These are phyloP conservation scores for Frankliniella fusca DNA, from an alignment of 2,888 invertebrate genomes.

Conservation along the genomic window DNA sequence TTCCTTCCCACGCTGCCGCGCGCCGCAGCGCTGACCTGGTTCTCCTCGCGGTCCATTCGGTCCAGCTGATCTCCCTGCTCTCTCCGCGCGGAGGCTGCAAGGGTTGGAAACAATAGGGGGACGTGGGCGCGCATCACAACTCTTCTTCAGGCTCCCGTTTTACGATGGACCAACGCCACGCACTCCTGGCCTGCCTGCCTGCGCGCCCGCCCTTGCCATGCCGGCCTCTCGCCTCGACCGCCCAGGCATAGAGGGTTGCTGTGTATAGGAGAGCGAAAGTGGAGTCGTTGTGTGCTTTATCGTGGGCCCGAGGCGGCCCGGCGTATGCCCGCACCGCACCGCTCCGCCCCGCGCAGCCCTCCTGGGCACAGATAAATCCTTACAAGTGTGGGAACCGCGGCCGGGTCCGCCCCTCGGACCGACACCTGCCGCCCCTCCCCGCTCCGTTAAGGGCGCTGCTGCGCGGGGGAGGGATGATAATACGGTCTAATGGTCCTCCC, in stretches of 20 bases:
- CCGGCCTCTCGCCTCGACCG: too few species aligned
- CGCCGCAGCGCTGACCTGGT: too few species aligned
- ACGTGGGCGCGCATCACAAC: slow-evolving; percentile 2
- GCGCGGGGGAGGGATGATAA: background rate
- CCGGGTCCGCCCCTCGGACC: background rate
- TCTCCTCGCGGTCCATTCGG: too few species aligned
- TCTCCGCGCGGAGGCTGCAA: too few species aligned
- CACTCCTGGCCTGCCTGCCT: too few species aligned
- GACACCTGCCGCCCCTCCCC: background rate
- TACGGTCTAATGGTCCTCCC: background rate
- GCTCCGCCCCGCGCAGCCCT: background rate
- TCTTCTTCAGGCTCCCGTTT: too few species aligned
- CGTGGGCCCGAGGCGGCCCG: background rate
- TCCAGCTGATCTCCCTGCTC: too few species aligned
- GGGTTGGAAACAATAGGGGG: background rate
- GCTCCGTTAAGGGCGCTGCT: background rate
- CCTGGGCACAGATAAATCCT: background rate
- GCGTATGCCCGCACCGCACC: background rate
- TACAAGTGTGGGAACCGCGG: background rate
- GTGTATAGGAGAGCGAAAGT: too few species aligned
- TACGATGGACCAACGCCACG: too few species aligned
- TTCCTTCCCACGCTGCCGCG: too few species aligned
- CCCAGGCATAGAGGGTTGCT: too few species aligned
- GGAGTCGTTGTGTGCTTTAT: slow-evolving; percentile 1
- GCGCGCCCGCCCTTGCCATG: too few species aligned